phyloP scores from a whole-genome alignment of 2,113 vertebrate species.

The Ictalurus punctatus region DNA sequence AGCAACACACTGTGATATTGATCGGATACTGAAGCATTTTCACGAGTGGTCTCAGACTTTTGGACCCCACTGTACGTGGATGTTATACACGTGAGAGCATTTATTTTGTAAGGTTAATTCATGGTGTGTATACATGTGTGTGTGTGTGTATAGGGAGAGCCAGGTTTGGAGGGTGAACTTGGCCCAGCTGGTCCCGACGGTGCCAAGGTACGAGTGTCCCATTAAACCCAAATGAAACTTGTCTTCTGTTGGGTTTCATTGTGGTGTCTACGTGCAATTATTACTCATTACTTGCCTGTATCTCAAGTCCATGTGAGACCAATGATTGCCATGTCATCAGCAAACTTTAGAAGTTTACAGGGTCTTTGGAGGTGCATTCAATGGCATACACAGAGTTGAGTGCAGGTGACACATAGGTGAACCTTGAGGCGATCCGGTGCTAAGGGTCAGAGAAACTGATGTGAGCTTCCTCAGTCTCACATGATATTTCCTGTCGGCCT shows the following conservation, averaged over 20 bases:
- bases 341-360: neutral
- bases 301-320: neutral
- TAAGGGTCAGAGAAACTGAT: too few species aligned
- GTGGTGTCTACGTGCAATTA: neutral
- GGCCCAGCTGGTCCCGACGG: conserved; percentile 84
- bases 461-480: too few species aligned
- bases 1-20: neutral
- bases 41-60: neutral
- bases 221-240: neutral
- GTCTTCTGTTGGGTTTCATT: neutral
- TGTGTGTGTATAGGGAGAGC: conserved; percentile 77
- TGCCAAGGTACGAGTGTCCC: conserved; percentile 77
- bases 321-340: neutral
- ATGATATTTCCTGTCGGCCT: too few species aligned
- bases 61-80: neutral
- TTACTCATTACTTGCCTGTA: neutral
- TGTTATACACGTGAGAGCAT: neutral
- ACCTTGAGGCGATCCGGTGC: neutral
- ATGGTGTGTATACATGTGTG: conserved; percentile 54
- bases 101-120: neutral
- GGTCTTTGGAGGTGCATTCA: neutral
- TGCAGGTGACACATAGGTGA: neutral
- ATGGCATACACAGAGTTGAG: neutral
- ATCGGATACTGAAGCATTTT: neutral
- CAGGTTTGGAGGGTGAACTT: conserved; percentile 86